These are phyloP conservation scores for Iselma pallidipennis DNA, from an alignment of 2,888 invertebrate species.

Conservation along the genomic window DNA sequence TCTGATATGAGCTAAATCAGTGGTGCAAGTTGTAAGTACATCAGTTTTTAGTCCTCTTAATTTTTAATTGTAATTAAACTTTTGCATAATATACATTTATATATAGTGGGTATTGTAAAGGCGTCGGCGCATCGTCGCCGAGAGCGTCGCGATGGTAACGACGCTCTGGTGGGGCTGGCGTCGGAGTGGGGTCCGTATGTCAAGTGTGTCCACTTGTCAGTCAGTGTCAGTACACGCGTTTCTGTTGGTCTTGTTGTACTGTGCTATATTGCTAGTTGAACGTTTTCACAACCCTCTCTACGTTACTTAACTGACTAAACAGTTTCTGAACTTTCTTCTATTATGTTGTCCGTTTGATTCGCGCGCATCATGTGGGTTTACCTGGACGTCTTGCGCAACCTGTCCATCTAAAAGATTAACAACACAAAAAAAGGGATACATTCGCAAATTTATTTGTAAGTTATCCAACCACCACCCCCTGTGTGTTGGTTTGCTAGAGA, in stretches of 20 bases:
- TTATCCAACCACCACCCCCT: slow-evolving; percentile 18
- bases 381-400: slow-evolving; percentile 14
- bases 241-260: slow-evolving; percentile 7
- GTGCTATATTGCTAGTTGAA: too few relatives aligned
- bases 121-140: slow-evolving; percentile 23
- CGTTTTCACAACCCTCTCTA: too few relatives aligned
- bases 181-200: slow-evolving; percentile 29
- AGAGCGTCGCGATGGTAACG: slow-evolving; percentile 32
- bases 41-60: too few relatives aligned
- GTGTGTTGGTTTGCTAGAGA: slow-evolving; percentile 6
- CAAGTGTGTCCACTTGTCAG: slow-evolving; percentile 30
- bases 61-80: too few relatives aligned
- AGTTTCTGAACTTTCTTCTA: too few relatives aligned
- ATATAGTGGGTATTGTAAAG: slow-evolving; percentile 2
- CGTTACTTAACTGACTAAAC: too few relatives aligned
- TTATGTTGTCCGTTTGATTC: neutral
- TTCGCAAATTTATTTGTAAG: slow-evolving; percentile 19
- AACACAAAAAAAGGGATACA: slow-evolving; percentile 15
- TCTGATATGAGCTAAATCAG: too few relatives aligned
- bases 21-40: too few relatives aligned
- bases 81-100: slow-evolving; percentile 9
- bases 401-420: neutral
- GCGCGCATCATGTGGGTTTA: slow-evolving; percentile 25
- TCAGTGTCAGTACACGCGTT: slow-evolving; percentile 29
- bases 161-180: slow-evolving; percentile 27